Base-by-base conservation (phyloP, 2,113 vertebrate species). In the Muntiacus reevesi region DNA sequence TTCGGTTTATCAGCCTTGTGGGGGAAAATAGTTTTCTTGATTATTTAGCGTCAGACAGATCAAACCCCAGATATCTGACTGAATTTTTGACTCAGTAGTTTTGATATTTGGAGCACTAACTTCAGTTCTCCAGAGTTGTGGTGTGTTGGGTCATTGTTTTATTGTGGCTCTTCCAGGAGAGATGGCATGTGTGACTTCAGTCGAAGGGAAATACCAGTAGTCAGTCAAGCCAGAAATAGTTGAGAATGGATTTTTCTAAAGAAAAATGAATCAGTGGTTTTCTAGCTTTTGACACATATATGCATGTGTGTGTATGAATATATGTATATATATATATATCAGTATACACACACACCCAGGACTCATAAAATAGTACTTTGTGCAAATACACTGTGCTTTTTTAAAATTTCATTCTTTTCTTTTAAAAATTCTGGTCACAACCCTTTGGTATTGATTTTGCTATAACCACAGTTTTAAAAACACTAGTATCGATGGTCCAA, bases 191-290 rank as follows among this genome's bases (percentile, higher is more conserved):
- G 27, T 21, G 33, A 52, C 67, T 96, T 88, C 47, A 88, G 21
- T 71, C 28, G 79, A 59, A 96, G 55, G 36, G 78, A 95, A 84
- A 93, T 2, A 83, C 19, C 17, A 52, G 25, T 6, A 47, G 52
- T 82, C 92, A 93, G 62, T 67, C 47, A 94, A 96, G 82, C 36
- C 82, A 74, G 89, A 94, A 90, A 91, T 64, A 97, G 43, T 74
- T 40, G 16, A 94, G 60, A 95, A 82, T 92, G 45, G 15, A 15
- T 91, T 95, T 97, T 93, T 86, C 79, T 94, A 78, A 45, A 91
- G 36, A 89, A 95, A 95, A 96, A 64, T 67, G 43, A 33, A 52
- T 84, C 81, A 89, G 47, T 84, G 43, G 9, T 85, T 94, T 79
- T 88, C 55, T 14, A 94, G 27, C 30, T 78, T 89, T 93, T 87